Base-by-base conservation (phyloP, 2,113 vertebrate genomes). In the Corythaixoides concolor region DNA sequence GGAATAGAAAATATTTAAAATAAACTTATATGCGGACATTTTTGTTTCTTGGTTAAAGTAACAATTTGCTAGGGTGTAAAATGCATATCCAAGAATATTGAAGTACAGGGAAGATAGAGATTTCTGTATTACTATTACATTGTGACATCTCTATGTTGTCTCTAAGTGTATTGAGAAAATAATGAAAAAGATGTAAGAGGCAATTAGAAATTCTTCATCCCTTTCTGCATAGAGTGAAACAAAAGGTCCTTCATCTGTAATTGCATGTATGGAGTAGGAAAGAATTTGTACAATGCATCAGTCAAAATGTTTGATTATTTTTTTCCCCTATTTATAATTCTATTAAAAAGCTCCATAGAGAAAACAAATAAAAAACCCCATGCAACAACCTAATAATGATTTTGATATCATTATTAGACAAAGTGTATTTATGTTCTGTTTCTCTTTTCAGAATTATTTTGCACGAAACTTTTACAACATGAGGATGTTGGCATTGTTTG, bases 391-490 rank as follows among this genome's bases (percentile, higher is more conserved):
- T 81, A 15, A 26, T 85, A 43, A 52, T 26, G 7, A 80, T 53
- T 45, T 22, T 27, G 33, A 20, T 85, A 41, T 92, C 9, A 22
- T 62, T 90, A 43, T 85, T 83, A 88, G 23, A 11, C 16, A 52
- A 80, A 33, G 5, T 60, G 4, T 82, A 58, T 94, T 86, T 93
- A 85, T 79, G 13, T 78, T 93, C 83, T 92, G 67, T 95, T 94
- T 93, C 63, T 92, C 20, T 88, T 90, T 97, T 76, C 97, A 99
- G 99, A 99, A 99, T 98, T 99, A 99, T 96, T 99, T 99, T 98
- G 99, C 99, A 37, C 98, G 99, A 82, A 99, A 99, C 97, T 99
- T 99, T 96, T 99, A 99, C 98, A 99, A 99, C 97, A 99, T 99
- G 99, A 99, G 99, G 95, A 99, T 99, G 99, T 92, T 99, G 97